Evolutionary conservation across 2,888 invertebrate species (phyloP).

Genomic region (Drosophila helvetica): DNA sequence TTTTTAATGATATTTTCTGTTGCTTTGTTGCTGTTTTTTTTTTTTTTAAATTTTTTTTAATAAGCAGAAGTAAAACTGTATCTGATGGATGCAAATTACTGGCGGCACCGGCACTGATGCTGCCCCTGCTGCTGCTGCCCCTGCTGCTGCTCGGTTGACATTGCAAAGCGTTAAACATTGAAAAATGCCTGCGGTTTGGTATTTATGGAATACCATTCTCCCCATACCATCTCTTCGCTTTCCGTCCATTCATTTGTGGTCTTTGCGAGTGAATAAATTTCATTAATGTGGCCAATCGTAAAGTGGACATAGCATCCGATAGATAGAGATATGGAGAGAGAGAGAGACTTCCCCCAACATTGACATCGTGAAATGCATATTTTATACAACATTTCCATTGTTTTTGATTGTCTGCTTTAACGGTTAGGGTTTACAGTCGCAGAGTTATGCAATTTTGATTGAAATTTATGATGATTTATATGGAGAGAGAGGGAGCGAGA

Average conservation of each 20-base stretch:
- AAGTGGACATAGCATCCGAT: constrained; percentile 36
- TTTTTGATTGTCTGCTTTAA: constrained; percentile 40
- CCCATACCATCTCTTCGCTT: not conserved
- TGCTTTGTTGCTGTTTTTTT: constrained; percentile 32
- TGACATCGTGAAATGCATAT: constrained; percentile 30
- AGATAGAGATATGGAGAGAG: constrained; percentile 1
- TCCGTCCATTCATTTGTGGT: constrained; percentile 48
- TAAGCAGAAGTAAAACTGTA: constrained; percentile 51
- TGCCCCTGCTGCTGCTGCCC: constrained; percentile 3
- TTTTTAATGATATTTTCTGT: constrained; percentile 18
- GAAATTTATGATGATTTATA: constrained; percentile 11
- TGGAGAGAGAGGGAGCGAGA: not conserved
- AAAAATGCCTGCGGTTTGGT: constrained; percentile 66
- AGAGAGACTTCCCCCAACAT: not conserved
- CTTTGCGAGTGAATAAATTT: constrained; percentile 64
- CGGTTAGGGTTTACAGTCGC: constrained; percentile 40
- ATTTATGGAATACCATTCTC: constrained; percentile 28
- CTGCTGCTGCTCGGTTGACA: constrained; percentile 4
- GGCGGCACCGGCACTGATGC: constrained; percentile 18
- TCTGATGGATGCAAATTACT: constrained; percentile 62
- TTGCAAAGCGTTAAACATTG: constrained; percentile 51
- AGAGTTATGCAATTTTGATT: constrained; percentile 27
- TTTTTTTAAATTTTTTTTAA: too few relatives aligned
- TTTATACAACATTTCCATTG: constrained; percentile 56
- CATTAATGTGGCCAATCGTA: constrained; percentile 67